Evolutionary conservation across 2,888 invertebrate genomes (phyloP).

Genomic region (Sinohyriopsis cumingii): DNA sequence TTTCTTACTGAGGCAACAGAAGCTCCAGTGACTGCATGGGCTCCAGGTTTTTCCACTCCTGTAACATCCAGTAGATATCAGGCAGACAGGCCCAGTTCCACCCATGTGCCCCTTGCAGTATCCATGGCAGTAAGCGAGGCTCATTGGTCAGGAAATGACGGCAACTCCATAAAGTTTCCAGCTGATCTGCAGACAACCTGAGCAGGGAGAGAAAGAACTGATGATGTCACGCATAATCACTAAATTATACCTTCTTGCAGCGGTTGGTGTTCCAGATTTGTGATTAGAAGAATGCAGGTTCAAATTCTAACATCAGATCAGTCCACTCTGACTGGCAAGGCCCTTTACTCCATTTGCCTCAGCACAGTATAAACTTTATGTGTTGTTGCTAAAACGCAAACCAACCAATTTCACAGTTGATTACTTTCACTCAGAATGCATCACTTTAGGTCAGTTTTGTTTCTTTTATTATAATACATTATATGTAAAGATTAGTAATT

Average conservation of each 20-base stretch:
- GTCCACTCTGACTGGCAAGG: no score
- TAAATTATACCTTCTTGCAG: background rate
- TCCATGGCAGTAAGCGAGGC: slow-evolving; percentile 77
- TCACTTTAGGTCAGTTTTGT: no score
- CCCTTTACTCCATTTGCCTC: no score
- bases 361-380: no score
- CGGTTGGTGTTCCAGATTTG: background rate
- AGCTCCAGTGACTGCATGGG: slow-evolving; percentile 93
- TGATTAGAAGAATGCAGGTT: no score
- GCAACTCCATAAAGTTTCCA: slow-evolving; percentile 90
- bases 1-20: slow-evolving; percentile 87
- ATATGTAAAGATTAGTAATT: background rate
- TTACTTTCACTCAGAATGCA: no score
- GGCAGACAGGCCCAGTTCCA: slow-evolving; percentile 93
- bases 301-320: no score
- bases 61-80: slow-evolving; percentile 89
- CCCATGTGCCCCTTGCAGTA: slow-evolving; percentile 72
- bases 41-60: slow-evolving; percentile 87
- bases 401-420: no score
- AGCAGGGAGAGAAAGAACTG: slow-evolving; percentile 6
- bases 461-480: background rate
- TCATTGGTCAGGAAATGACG: slow-evolving; percentile 89
- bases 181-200: slow-evolving; percentile 69
- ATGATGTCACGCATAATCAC: no score
- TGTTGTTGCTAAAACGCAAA: no score